A percentile compares a stretch with the other conserved stretches of the same genome.
Conservation (phyloP, 1,140 invertebrate genomes). For the Telenomus remus region DNA sequence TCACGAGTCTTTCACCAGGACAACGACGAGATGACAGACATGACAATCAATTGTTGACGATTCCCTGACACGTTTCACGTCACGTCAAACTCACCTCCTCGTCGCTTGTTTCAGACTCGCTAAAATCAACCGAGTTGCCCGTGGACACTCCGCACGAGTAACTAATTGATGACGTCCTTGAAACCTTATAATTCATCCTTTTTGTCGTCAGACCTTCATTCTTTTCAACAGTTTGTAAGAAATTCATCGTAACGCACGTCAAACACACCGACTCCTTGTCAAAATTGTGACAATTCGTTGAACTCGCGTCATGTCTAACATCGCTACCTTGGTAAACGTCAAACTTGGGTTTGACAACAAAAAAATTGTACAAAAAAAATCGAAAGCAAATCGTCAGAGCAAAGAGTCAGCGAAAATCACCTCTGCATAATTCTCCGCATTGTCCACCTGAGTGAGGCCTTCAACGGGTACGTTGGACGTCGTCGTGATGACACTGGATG, state of each 20-base stretch:
- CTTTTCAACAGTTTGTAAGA: constrained; percentile 5
- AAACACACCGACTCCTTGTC: constrained; percentile 16
- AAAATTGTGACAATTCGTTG: constrained; percentile 4
- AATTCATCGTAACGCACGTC: constrained; percentile 13
- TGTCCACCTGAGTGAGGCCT: constrained; percentile 63
- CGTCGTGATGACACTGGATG: constrained; percentile 60
- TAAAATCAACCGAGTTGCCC: constrained; percentile 6
- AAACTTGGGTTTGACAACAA: not conserved
- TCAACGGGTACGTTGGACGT: constrained; percentile 59
- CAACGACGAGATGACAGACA: constrained; percentile 20
- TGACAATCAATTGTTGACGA: constrained; percentile 6
- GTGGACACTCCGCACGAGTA: constrained; percentile 12
- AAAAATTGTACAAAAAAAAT: not conserved
- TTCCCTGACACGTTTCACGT: not conserved
- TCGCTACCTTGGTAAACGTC: constrained; percentile 1
- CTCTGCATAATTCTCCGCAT: constrained; percentile 63
- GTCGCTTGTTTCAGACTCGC: constrained; percentile 22
- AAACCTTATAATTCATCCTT: constrained; percentile 17
- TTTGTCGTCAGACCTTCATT: constrained; percentile 1
- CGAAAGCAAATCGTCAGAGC: too few species aligned
- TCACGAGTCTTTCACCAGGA: not conserved
- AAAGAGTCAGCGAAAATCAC: constrained; percentile 38
- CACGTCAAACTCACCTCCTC: constrained; percentile 22
- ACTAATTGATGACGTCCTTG: constrained; percentile 17
- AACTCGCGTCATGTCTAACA: constrained; percentile 28